Percentiles rank a stretch among this genome's conserved stretches.
phyloP scores from a whole-genome alignment of 2,888 invertebrate genomes.

The Melipona bicolor region DNA sequence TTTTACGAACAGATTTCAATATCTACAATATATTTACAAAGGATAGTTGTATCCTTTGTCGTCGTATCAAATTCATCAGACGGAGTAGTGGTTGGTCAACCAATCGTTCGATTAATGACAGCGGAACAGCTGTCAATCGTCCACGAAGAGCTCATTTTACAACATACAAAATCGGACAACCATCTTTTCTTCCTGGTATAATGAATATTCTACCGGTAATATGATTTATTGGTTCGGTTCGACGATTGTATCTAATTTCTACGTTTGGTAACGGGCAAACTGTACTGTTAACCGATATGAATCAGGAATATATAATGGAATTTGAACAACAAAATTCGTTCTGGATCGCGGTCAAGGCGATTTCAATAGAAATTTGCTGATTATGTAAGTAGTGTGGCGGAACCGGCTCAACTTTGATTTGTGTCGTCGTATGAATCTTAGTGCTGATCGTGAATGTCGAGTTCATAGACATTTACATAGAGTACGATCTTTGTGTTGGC shows the following conservation, averaged over 20 bases:
- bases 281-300: constrained; percentile 34
- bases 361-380: constrained; percentile 34
- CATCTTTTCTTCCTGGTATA: background rate
- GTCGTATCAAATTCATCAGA: background rate
- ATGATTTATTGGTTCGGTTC: constrained; percentile 10
- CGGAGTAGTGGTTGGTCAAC: background rate
- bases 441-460: constrained; percentile 41
- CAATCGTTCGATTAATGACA: constrained; percentile 13
- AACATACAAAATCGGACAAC: background rate
- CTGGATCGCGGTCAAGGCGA: background rate
- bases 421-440: constrained; percentile 23
- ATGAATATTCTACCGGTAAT: background rate
- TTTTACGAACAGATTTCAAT: background rate
- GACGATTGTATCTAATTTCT: constrained; percentile 29
- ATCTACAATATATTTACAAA: background rate
- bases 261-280: constrained; percentile 38
- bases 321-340: constrained; percentile 15
- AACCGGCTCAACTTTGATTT: constrained; percentile 62
- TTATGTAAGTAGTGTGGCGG: constrained; percentile 64
- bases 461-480: constrained; percentile 65
- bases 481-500: constrained; percentile 66
- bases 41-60: background rate
- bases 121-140: constrained; percentile 1
- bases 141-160: background rate
- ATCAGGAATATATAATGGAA: constrained; percentile 52